Percentiles rank a stretch among this genome's conserved stretches.
phyloP scores from a whole-genome alignment of 2,113 vertebrate species.

The Xerus inauris region DNA sequence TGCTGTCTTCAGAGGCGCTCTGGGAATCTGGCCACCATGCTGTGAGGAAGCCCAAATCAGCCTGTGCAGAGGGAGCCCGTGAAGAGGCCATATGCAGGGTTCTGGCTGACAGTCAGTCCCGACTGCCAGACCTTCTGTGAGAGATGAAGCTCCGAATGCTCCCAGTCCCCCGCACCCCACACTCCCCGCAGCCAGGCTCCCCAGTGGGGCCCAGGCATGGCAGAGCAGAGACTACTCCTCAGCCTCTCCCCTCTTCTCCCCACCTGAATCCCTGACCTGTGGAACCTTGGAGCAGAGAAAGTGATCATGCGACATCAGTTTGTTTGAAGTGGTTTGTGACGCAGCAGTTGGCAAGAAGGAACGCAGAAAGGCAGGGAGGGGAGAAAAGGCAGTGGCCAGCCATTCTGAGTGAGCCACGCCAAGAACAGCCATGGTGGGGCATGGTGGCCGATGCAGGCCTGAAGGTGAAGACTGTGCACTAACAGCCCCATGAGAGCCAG shows the following conservation, averaged over 20 bases:
- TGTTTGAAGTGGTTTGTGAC: background rate
- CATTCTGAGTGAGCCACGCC: background rate
- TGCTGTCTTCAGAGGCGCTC: background rate
- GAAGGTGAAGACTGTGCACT: no score
- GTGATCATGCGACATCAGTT: background rate
- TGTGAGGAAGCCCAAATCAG: background rate
- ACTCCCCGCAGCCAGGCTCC: background rate
- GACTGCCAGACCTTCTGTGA: background rate
- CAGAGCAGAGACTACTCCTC: background rate
- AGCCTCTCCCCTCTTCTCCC: background rate
- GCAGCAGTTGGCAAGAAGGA: background rate
- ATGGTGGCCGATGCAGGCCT: rapidly evolving
- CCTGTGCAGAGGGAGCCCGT: background rate
- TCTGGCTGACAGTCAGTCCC: background rate
- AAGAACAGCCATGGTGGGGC: background rate
- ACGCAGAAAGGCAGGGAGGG: background rate
- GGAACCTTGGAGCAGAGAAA: background rate
- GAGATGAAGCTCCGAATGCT: background rate
- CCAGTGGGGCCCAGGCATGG: background rate
- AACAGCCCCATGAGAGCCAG: background rate
- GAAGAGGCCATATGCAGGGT: background rate
- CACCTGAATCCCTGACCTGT: background rate
- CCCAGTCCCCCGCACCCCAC: background rate
- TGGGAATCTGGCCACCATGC: background rate
- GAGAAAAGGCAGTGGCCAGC: rapidly evolving